phyloP scores from a whole-genome alignment of 2,888 invertebrate genomes.

The Diabrotica balteata region DNA sequence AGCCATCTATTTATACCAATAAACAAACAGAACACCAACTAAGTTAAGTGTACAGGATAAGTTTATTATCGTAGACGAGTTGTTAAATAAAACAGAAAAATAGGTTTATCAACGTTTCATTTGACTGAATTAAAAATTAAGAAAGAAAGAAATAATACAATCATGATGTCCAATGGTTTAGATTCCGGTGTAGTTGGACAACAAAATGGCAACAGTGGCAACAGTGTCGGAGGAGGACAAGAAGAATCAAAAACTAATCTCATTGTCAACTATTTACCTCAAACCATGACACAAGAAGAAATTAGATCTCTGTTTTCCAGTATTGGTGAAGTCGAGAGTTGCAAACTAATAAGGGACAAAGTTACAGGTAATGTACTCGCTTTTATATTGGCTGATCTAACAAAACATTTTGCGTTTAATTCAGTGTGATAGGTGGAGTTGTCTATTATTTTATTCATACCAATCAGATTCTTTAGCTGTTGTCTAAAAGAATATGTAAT shows the following conservation, averaged over 20 bases:
- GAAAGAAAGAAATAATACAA: conserved; percentile 36
- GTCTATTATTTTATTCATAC: no score
- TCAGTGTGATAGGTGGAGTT: no score
- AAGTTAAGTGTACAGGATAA: conserved; percentile 40
- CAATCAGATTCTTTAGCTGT: no score
- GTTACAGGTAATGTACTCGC: conserved; percentile 75
- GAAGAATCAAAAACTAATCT: conserved; percentile 98
- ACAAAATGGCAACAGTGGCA: conserved; percentile 78
- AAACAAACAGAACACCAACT: conserved; percentile 40
- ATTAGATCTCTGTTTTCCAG: conserved; percentile 97
- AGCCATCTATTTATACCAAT: conserved; percentile 33
- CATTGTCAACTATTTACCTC: conserved; percentile 99
- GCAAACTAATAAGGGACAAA: conserved; percentile 99
- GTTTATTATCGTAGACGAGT: conserved; percentile 47
- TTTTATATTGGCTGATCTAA: neutral
- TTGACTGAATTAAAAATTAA: conserved; percentile 43
- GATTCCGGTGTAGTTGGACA: conserved; percentile 80
- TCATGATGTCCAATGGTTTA: conserved; percentile 84
- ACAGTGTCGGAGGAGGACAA: conserved; percentile 67
- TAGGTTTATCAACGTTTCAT: conserved; percentile 44
- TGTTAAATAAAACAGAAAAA: conserved; percentile 40
- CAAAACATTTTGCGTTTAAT: no score
- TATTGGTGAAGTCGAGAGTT: conserved; percentile 98
- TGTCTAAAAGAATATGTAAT: no score
- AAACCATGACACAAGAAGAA: conserved; percentile 99